Evolutionary conservation across 2,113 vertebrate genomes (phyloP), one percentile per base, ranked within the genome.

Genomic region (Mugil cephalus): DNA sequence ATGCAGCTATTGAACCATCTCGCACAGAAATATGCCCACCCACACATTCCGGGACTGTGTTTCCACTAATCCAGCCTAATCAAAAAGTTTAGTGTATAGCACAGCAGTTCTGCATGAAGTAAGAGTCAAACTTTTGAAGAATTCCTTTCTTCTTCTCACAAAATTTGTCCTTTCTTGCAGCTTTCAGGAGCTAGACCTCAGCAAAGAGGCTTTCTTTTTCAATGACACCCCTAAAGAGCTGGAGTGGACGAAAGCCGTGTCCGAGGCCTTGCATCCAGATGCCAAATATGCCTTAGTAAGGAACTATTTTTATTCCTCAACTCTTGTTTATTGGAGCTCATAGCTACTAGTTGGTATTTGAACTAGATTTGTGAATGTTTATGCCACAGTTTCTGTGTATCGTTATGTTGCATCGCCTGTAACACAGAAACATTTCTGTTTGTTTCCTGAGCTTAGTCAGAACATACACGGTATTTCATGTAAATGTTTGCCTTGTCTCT

Each of bases 101-200:
- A 14, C 24, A 30, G 38, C 51, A 40, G 21, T 58, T 68, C 7
- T 18, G 12, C 4, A 46, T 43, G 38, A 68, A 75, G 46, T 64
- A n/a, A 10, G 36, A 65, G 24, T 61, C 8, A 59, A 36, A 52
- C 42, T 72, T n/a, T n/a, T 30, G 24, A 30, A 30, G 24, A 3
- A 5, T 30, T 30, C 5, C 2, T 5, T 30, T 30, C 24, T 30
- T 30, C 5, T 30, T 30, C 14, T 61, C 11, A 47, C 7, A 1
- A 38, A 43, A 7, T 36, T 43, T 84, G 17, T 48, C 11, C 17
- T 45, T 77, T 24, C 18, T 55, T 55, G 1, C 56, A 99, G 98
- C 58, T 99, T 99, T 86, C 98, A 99, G 93, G 98, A 99, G 80
- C 95, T 99, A 30, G 98, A 99, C 88, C 94, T 99, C 78, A 99